Conservation (phyloP, 2,888 invertebrate species). For the Pheosia gnoma region DNA sequence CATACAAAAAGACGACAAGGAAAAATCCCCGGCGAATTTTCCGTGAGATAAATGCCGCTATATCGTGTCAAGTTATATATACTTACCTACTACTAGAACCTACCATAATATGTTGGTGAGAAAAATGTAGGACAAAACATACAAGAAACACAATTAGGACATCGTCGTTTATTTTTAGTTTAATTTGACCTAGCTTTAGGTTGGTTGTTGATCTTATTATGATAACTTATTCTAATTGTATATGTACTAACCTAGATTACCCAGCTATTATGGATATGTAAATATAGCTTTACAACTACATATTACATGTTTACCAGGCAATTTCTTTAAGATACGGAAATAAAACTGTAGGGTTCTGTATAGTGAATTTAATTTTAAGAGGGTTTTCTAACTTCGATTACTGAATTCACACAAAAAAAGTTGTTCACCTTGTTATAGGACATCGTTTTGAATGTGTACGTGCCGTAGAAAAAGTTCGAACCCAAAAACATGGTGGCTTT, state of each 20-base stretch:
- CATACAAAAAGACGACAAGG: too few species aligned
- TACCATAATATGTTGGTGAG: too few species aligned
- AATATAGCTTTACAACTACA: too few species aligned
- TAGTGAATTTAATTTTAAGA: constrained; percentile 8
- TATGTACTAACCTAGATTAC: not conserved
- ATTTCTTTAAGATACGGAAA: not conserved
- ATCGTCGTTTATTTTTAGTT: too few species aligned
- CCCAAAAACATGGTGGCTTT: constrained; percentile 60
- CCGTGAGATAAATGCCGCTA: too few species aligned
- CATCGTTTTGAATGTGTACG: constrained; percentile 60
- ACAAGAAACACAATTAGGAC: too few species aligned
- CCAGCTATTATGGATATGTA: too few species aligned
- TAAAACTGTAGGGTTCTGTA: not conserved
- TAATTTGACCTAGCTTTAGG: not conserved
- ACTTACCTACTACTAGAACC: too few species aligned
- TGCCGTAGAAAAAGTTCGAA: constrained; percentile 67
- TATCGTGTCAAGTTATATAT: too few species aligned
- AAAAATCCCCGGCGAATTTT: too few species aligned
- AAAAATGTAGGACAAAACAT: too few species aligned
- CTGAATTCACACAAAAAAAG: constrained; percentile 58
- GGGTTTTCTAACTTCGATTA: constrained; percentile 42
- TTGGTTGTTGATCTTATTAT: not conserved
- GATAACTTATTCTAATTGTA: not conserved
- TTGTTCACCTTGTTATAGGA: constrained; percentile 61
- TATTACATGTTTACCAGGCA: not conserved